Evolutionary conservation across 2,888 invertebrate genomes (phyloP).

Genomic region (Drosophila pegasa): DNA sequence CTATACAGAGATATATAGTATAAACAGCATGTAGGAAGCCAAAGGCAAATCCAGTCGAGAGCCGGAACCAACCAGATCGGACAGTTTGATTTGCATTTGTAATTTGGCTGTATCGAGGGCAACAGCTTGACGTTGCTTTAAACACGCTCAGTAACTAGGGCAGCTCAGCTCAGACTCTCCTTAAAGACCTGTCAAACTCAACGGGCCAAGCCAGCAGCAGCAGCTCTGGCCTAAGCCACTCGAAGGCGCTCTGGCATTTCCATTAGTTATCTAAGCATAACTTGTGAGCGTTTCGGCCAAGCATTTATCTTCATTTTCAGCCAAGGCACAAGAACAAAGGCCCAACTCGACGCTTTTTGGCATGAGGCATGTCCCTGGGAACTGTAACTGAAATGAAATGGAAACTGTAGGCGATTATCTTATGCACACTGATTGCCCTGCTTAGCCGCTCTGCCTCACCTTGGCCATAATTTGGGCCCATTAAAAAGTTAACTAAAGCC

Average conservation of each 20-base stretch:
- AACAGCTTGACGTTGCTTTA: constrained; percentile 51
- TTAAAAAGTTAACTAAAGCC: constrained; percentile 36
- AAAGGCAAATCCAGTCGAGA: constrained; percentile 31
- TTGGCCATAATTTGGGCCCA: constrained; percentile 10
- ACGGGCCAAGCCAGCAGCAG: constrained; percentile 5
- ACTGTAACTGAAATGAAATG: constrained; percentile 19
- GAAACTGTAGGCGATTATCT: constrained; percentile 37
- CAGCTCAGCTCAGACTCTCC: background rate
- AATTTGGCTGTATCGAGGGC: constrained; percentile 36
- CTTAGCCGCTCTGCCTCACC: constrained; percentile 2
- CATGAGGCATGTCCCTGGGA: constrained; percentile 3
- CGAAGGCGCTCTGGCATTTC: constrained; percentile 23
- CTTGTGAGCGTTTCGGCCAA: constrained; percentile 29
- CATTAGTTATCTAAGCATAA: constrained; percentile 54
- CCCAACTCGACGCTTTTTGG: constrained; percentile 16
- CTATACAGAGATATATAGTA: constrained; percentile 4
- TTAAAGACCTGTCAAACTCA: constrained; percentile 37
- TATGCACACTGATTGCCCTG: constrained; percentile 23
- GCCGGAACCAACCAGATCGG: constrained; percentile 45
- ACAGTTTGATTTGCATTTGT: constrained; percentile 63
- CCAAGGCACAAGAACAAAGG: constrained; percentile 47
- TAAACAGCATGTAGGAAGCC: constrained; percentile 5
- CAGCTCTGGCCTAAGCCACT: constrained; percentile 9
- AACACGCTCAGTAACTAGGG: constrained; percentile 4
- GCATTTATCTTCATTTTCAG: constrained; percentile 52